Conservation (phyloP, 2,113 vertebrate species). For the Loxodonta africana region DNA sequence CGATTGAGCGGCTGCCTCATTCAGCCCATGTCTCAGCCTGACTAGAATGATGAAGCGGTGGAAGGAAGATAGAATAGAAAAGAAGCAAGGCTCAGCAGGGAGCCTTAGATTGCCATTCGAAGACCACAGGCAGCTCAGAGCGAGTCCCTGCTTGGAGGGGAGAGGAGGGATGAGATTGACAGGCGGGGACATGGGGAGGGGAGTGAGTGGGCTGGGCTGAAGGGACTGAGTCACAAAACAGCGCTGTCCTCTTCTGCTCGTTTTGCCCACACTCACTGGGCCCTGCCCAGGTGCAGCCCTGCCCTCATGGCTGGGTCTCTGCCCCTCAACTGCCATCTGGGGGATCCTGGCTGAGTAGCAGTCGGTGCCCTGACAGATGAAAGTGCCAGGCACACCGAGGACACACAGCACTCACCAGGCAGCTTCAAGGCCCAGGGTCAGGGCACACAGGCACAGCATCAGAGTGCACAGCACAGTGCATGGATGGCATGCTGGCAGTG, state of each 20-base stretch:
- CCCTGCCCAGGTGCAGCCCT: not conserved
- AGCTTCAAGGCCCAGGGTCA: not conserved
- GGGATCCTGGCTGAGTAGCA: not conserved
- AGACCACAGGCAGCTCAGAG: conserved; percentile 53
- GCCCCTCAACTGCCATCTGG: not conserved
- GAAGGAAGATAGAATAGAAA: conserved; percentile 62
- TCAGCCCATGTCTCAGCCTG: conserved; percentile 52
- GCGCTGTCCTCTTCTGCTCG: not conserved
- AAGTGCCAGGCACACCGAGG: not conserved
- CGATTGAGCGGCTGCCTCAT: conserved; percentile 64
- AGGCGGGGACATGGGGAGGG: conserved; percentile 20
- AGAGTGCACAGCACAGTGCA: not conserved
- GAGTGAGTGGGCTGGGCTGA: not conserved
- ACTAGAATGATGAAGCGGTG: conserved; percentile 38
- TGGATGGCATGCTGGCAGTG: not conserved
- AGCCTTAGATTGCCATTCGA: conserved; percentile 27
- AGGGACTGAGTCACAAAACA: conserved; percentile 8
- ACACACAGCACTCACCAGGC: not conserved
- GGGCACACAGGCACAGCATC: not conserved
- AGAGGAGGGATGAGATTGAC: conserved; percentile 57
- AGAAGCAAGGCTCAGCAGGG: conserved; percentile 50
- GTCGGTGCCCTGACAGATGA: not conserved
- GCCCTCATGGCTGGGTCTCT: not conserved
- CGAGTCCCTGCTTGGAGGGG: not conserved
- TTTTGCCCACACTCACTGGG: not conserved